Percentiles rank a stretch among this genome's conserved stretches.
These are phyloP conservation scores for Himalopsyche japonica DNA, from an alignment of 2,888 invertebrate species.

Conservation along the genomic window DNA sequence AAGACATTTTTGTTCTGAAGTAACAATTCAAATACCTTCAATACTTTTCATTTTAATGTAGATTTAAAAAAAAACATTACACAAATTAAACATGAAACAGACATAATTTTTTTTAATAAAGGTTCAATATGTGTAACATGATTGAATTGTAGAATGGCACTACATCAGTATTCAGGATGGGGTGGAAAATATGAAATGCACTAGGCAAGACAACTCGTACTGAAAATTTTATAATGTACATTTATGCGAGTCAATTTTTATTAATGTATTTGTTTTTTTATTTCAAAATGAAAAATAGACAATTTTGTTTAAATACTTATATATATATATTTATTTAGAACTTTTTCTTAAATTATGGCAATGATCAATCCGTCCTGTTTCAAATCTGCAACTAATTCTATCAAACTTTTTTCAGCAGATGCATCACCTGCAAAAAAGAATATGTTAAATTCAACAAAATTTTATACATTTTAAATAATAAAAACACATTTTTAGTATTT, in stretches of 20 bases:
- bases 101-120: too few relatives aligned
- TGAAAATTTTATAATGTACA: background rate
- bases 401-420: background rate
- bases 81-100: too few relatives aligned
- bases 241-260: too few relatives aligned
- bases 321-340: background rate
- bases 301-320: background rate
- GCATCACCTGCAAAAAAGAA: slow-evolving; percentile 12
- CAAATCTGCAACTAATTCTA: background rate
- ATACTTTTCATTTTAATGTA: too few relatives aligned
- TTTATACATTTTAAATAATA: too few relatives aligned
- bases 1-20: too few relatives aligned
- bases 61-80: too few relatives aligned
- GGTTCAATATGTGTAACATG: too few relatives aligned
- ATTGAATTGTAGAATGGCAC: background rate
- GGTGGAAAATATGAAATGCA: too few relatives aligned
- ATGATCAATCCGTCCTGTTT: background rate
- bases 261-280: background rate
- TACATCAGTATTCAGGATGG: too few relatives aligned
- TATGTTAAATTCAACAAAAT: background rate
- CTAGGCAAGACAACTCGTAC: background rate
- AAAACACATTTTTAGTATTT: too few relatives aligned
- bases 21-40: too few relatives aligned
- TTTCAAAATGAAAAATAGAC: background rate
- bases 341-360: background rate